These are phyloP conservation scores for Molanna angustata DNA, from an alignment of 2,888 invertebrate genomes.

Conservation along the genomic window DNA sequence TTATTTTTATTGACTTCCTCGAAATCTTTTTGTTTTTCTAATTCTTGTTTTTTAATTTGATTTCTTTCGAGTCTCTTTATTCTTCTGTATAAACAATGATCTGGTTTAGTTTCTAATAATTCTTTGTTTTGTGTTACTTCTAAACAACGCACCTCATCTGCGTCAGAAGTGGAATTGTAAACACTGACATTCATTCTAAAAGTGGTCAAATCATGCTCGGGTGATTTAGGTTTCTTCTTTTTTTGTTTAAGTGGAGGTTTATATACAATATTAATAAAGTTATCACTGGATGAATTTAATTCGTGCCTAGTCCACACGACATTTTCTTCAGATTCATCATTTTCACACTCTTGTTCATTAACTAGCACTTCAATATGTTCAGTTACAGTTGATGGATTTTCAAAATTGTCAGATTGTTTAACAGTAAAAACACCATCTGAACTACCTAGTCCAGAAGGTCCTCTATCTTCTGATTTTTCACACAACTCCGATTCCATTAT, in stretches of 20 bases:
- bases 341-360: too few relatives aligned
- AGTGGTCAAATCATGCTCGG: conserved; percentile 5
- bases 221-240: not conserved
- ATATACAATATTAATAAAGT: not conserved
- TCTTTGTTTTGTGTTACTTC: not conserved
- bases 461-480: too few relatives aligned
- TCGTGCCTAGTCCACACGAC: conserved; percentile 2
- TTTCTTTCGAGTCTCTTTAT: not conserved
- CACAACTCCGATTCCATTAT: too few relatives aligned
- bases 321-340: not conserved
- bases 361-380: too few relatives aligned
- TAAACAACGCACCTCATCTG: conserved; percentile 7
- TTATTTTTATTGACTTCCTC: not conserved
- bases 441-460: too few relatives aligned
- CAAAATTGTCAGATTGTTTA: too few relatives aligned
- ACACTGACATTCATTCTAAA: conserved; percentile 14
- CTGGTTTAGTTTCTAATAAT: not conserved
- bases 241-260: not conserved
- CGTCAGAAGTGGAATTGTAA: conserved; percentile 4
- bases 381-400: too few relatives aligned
- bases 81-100: not conserved
- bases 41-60: not conserved
- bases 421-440: too few relatives aligned
- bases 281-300: not conserved
- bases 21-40: not conserved